These are phyloP conservation scores for Dallia pectoralis DNA, from an alignment of 2,797 vertebrate species.

Conservation along the genomic window DNA sequence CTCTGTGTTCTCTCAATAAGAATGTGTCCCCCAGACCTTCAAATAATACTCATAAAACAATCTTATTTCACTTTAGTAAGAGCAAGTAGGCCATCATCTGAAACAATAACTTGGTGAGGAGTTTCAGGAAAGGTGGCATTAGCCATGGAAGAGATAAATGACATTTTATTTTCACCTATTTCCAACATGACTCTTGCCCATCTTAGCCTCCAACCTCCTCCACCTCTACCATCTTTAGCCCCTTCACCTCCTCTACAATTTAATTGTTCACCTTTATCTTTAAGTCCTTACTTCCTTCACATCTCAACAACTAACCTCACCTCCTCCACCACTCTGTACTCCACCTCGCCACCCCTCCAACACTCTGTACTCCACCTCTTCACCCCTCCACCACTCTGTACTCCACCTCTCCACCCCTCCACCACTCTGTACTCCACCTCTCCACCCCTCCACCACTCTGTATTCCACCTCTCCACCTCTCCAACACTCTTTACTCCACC, in stretches of 20 bases:
- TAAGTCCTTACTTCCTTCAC: neutral
- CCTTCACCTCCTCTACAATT: no score
- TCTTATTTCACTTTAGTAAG: neutral
- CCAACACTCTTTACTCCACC: neutral
- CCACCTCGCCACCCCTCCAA: neutral
- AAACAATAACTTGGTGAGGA: neutral
- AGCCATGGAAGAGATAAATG: neutral
- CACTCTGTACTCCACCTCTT: neutral
- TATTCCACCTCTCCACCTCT: no score
- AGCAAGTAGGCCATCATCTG: neutral
- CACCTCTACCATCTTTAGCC: no score
- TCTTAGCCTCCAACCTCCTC: neutral
- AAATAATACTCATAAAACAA: neutral
- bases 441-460: neutral
- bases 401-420: neutral
- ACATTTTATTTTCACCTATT: neutral
- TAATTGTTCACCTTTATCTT: no score
- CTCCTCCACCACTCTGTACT: neutral
- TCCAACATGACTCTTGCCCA: neutral
- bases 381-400: neutral
- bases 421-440: neutral
- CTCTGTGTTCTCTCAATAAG: neutral
- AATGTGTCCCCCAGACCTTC: neutral
- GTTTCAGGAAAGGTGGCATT: neutral
- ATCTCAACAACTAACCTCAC: neutral